phyloP scores from a whole-genome alignment of 2,797 vertebrate genomes.

The Phrynocephalus forsythii region DNA sequence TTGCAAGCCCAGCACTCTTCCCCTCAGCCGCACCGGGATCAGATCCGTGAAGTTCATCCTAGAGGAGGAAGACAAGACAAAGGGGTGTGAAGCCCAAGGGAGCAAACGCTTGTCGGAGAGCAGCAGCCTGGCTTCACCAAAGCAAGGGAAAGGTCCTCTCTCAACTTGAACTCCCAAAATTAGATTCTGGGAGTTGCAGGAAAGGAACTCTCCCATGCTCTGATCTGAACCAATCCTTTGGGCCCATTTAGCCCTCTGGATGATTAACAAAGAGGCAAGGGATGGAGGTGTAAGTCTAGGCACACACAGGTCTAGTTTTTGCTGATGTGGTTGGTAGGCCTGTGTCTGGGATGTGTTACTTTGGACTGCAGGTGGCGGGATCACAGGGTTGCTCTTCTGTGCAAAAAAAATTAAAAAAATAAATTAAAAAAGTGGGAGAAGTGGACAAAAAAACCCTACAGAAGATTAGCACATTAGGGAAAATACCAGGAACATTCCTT shows the following conservation, averaged over 20 bases:
- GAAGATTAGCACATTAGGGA: neutral
- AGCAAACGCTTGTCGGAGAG: accelerated
- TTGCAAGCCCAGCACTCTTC: slow-evolving; percentile 82
- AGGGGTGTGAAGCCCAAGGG: neutral
- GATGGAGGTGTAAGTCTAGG: neutral
- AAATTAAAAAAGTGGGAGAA: no score
- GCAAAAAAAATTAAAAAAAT: neutral
- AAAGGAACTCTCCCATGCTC: neutral
- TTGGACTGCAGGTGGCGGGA: no score
- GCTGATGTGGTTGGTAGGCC: neutral
- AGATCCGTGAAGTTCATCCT: slow-evolving; percentile 75
- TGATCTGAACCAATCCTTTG: neutral
- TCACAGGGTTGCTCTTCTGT: neutral
- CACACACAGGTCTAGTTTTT: neutral
- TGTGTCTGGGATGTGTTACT: neutral
- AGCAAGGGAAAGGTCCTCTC: no score
- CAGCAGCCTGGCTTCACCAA: neutral
- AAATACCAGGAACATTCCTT: neutral
- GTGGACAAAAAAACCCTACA: no score
- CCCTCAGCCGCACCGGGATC: slow-evolving; percentile 67
- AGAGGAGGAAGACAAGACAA: slow-evolving; percentile 5
- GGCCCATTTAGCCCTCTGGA: neutral
- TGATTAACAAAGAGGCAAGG: neutral
- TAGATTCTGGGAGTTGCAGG: neutral
- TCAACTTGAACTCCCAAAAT: neutral